Base-by-base conservation (phyloP, 2,888 invertebrate species). In the Molorchus minor region DNA sequence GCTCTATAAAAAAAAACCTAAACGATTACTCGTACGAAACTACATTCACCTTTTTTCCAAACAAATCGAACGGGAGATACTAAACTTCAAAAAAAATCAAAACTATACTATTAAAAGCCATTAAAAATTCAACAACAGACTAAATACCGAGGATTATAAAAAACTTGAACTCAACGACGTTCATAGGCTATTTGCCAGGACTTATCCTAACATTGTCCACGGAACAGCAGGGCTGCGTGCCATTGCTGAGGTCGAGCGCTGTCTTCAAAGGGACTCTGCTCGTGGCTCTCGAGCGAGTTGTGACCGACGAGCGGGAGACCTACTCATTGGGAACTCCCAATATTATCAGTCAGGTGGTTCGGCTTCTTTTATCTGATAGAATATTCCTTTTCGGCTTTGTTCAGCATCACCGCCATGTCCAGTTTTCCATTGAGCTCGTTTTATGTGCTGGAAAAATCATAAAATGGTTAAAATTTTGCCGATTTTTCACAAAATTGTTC, bases 351-450 rank as follows among this genome's bases (percentile, higher is more conserved):
- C 52, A 93, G 80, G 70, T 89, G 86, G n/a, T 1, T 87, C 85
- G 0, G 89, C 86, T 10, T 87, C 85, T 67, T 88, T 87, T 0
- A 98, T 84, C 80, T 98, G 98, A 71, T 91, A 85, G 81, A 90
- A 97, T 70, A 98, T 96, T 5, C 93, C 93, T 81, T n/a, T n/a
- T 98, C 98, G 0, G 98, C 97, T 60, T 89, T 88, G 70, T 90
- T 89, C 17, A 98, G 81, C 45, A 92, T 91, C 66, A 88, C 85
- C 59, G 92, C 89, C 5, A 98, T 84, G 75, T 96, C 90, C 45
- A 98, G 88, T 64, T 90, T 88, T 79, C 93, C 88, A 8, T 94
- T 92, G 64, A 98, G 82, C 78, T 98, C 98, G 82, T 99, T n/a
- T 99, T 63, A 98, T 92, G 77, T 98, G 96, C 94, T 96, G 82